These are phyloP conservation scores for Drepana arcuata DNA, from an alignment of 1,140 invertebrate genomes.

Conservation along the genomic window DNA sequence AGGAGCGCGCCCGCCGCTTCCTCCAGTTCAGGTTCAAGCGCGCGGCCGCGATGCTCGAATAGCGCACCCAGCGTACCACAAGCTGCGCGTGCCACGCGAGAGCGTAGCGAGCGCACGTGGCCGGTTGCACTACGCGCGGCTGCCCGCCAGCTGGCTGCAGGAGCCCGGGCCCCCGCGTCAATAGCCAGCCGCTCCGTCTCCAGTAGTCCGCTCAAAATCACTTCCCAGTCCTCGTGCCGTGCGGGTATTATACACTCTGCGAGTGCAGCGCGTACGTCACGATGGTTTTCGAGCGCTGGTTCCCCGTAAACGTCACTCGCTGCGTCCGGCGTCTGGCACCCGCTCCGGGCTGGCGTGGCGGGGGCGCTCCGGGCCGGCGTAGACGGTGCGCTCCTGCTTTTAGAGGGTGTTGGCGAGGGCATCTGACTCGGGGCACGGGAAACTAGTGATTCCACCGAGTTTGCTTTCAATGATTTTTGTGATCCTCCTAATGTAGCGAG, in stretches of 20 bases:
- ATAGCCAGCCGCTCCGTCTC: constrained; percentile 80
- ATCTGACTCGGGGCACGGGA: not conserved
- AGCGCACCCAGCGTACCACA: constrained; percentile 85
- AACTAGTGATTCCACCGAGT: constrained; percentile 2
- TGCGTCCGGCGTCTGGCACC: constrained; percentile 20
- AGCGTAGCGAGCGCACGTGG: constrained; percentile 90
- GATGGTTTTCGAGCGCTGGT: constrained; percentile 16
- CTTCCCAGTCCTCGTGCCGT: constrained; percentile 84
- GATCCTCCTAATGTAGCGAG: too few species aligned
- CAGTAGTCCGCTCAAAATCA: constrained; percentile 84
- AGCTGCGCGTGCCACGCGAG: constrained; percentile 90
- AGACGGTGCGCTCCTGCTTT: not conserved
- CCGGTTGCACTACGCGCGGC: constrained; percentile 80
- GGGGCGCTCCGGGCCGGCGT: not conserved
- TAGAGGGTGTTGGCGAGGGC: constrained; percentile 1
- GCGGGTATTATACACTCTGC: constrained; percentile 48
- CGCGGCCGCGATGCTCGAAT: constrained; percentile 79
- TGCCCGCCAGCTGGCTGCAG: constrained; percentile 73
- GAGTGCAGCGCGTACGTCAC: constrained; percentile 51
- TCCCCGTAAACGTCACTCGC: constrained; percentile 17
- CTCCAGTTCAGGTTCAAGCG: constrained; percentile 90
- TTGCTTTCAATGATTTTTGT: too few species aligned
- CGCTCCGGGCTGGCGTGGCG: constrained; percentile 20
- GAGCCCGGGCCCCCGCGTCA: constrained; percentile 79
- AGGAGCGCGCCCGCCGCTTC: constrained; percentile 85